Conservation (phyloP, 2,797 vertebrate genomes). For the Coendou prehensilis region DNA sequence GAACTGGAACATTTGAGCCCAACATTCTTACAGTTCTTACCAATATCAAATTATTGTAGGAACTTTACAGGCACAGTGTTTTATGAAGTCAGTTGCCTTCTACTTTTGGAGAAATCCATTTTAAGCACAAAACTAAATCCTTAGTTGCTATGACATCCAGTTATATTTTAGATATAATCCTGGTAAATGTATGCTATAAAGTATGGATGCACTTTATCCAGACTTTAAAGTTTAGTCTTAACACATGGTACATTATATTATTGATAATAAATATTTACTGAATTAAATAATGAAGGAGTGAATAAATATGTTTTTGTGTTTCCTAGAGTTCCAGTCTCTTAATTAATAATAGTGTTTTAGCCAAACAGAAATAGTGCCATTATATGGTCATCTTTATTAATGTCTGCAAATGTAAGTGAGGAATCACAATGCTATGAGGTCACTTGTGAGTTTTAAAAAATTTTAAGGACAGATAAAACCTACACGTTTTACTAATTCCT, state of each 20-base stretch:
- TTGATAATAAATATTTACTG: not conserved
- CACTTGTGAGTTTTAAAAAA: not conserved
- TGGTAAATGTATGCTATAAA: not conserved
- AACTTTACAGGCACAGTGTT: not conserved
- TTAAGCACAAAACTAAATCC: conserved; percentile 57
- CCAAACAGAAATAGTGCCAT: not conserved
- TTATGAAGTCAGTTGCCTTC: conserved; percentile 37
- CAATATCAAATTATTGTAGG: conserved; percentile 28
- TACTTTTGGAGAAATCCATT: conserved; percentile 20
- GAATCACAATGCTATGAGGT: not conserved
- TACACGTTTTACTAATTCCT: conserved; percentile 3
- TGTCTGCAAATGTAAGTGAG: conserved; percentile 41
- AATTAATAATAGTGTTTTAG: conserved; percentile 7
- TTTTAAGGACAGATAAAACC: not conserved
- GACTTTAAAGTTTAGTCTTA: conserved; percentile 30
- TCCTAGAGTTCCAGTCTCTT: not conserved
- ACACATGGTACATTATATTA: not conserved
- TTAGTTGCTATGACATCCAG: conserved; percentile 1
- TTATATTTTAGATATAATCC: conserved; percentile 54
- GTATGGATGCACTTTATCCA: not conserved
- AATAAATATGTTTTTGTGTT: not conserved
- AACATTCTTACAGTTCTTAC: not conserved
- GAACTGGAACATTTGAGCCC: not conserved
- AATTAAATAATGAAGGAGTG: conserved; percentile 31
- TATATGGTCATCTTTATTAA: conserved; percentile 20